Evolutionary conservation across 2,888 invertebrate species (phyloP).

Genomic region (Stenurella melanura): DNA sequence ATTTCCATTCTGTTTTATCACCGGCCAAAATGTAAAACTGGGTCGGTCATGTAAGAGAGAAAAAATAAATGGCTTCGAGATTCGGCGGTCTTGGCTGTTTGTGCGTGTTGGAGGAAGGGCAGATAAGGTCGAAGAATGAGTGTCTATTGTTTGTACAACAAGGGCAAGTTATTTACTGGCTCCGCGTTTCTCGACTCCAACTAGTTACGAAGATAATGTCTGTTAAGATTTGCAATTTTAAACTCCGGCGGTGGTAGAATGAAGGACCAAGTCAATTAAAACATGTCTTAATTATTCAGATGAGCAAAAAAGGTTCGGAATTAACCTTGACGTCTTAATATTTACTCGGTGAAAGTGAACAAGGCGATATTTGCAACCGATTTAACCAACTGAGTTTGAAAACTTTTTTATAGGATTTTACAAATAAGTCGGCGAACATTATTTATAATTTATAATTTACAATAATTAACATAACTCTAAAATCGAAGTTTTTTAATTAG

Average conservation of each 20-base stretch:
- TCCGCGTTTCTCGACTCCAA: conserved; percentile 54
- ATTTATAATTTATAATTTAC: too few species aligned
- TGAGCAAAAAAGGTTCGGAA: conserved; percentile 5
- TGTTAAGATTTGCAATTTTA: conserved; percentile 53
- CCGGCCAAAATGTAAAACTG: conserved; percentile 19
- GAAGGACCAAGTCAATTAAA: conserved; percentile 31
- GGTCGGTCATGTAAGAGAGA: conserved; percentile 32
- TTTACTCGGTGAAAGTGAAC: background rate
- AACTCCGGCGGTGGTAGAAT: conserved; percentile 33
- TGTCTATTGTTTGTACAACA: conserved; percentile 64
- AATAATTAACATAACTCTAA: too few species aligned
- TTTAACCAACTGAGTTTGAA: background rate
- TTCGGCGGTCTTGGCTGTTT: conserved; percentile 50
- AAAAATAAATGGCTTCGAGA: conserved; percentile 37
- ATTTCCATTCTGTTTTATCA: conserved; percentile 29
- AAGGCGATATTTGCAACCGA: background rate
- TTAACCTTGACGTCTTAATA: background rate
- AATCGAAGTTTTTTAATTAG: too few species aligned
- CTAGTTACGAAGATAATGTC: conserved; percentile 51
- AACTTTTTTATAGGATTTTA: too few species aligned
- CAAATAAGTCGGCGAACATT: too few species aligned
- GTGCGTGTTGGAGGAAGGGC: conserved; percentile 59
- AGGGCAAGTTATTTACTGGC: conserved; percentile 62
- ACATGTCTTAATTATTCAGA: conserved; percentile 34
- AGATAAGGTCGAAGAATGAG: conserved; percentile 64